Evolutionary conservation across 1,140 invertebrate genomes (phyloP).

Genomic region (Trichoplusia ni): DNA sequence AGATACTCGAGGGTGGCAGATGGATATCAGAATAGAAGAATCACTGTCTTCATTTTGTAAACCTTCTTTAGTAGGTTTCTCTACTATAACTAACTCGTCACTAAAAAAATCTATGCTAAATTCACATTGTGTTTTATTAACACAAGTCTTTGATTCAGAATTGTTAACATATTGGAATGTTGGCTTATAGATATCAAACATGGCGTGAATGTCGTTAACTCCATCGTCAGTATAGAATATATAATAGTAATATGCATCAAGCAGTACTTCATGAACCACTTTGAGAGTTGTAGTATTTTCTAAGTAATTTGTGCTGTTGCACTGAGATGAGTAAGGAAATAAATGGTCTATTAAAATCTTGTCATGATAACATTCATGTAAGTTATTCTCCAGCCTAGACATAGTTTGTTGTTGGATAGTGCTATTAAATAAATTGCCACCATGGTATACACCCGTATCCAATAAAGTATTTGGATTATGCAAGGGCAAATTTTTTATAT

Average conservation of each 20-base stretch:
- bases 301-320: conserved; percentile 85
- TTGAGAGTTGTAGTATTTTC: conserved; percentile 83
- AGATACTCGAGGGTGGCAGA: conserved; percentile 88
- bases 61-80: conserved; percentile 90
- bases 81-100: conserved; percentile 89
- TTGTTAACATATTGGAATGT: conserved; percentile 89
- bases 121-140: conserved; percentile 88
- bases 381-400: conserved; percentile 89
- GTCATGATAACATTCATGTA: conserved; percentile 88
- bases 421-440: conserved; percentile 86
- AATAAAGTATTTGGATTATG: conserved; percentile 84
- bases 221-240: conserved; percentile 94
- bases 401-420: conserved; percentile 83
- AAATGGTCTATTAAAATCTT: conserved; percentile 86
- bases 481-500: conserved; percentile 45
- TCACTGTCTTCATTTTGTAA: conserved; percentile 89
- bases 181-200: conserved; percentile 92
- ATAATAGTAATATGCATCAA: conserved; percentile 92
- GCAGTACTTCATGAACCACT: conserved; percentile 86
- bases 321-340: conserved; percentile 85
- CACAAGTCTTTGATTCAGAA: conserved; percentile 85
- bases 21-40: conserved; percentile 85
- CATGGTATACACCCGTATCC: conserved; percentile 88
- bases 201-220: conserved; percentile 89
- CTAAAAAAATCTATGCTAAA: conserved; percentile 87